A percentile compares a stretch with the other conserved stretches of the same genome.
phyloP scores from a whole-genome alignment of 2,888 invertebrate species.

The Pherbina coryleti region DNA sequence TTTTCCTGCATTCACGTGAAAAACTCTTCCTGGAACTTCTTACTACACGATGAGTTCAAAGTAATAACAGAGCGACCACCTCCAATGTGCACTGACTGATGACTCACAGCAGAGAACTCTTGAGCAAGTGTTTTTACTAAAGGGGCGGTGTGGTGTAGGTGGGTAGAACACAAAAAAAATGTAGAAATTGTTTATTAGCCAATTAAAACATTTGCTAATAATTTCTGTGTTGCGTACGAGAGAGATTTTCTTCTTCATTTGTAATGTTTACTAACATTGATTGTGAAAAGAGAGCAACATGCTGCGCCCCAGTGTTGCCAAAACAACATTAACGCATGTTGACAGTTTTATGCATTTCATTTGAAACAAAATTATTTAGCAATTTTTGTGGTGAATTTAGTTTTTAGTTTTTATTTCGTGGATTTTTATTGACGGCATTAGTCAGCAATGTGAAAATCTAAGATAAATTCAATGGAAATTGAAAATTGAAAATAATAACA shows the following conservation, averaged over 20 bases:
- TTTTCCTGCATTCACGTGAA: too few species aligned
- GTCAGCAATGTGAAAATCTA: too few species aligned
- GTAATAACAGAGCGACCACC: too few species aligned
- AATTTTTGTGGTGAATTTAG: not conserved
- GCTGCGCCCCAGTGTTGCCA: not conserved
- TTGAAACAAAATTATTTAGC: not conserved
- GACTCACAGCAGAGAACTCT: too few species aligned
- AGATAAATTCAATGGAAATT: too few species aligned
- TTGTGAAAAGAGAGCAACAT: not conserved
- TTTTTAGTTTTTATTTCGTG: too few species aligned
- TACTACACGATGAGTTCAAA: too few species aligned
- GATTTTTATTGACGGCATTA: too few species aligned
- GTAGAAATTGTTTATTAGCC: not conserved
- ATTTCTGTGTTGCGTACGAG: not conserved
- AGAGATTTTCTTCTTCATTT: not conserved
- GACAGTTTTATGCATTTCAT: slow-evolving; percentile 18
- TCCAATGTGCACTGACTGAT: too few species aligned
- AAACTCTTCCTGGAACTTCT: too few species aligned
- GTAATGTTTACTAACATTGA: slow-evolving; percentile 5
- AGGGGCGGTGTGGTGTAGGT: too few species aligned
- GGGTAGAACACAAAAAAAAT: not conserved
- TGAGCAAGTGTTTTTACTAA: too few species aligned
- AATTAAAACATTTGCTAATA: not conserved
- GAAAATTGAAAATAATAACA: not conserved
- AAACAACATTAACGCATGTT: not conserved